Conservation (phyloP, 2,797 vertebrate species). For the Tenualosa ilisha region DNA sequence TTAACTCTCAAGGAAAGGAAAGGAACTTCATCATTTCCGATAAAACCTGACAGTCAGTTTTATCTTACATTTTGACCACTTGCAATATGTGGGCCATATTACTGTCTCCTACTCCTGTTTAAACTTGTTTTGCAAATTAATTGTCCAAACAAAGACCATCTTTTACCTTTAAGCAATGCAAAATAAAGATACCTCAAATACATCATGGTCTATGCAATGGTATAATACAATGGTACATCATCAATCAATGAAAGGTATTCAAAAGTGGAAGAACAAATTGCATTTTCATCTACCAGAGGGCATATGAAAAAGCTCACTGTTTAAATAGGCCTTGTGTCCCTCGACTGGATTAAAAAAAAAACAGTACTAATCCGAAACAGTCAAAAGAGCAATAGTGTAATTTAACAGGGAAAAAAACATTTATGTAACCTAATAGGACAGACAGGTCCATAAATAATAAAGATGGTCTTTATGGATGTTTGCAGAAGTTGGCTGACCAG, state of each 20-base stretch:
- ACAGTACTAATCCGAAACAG: not conserved
- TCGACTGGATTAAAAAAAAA: no score
- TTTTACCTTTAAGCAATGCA: not conserved
- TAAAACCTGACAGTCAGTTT: not conserved
- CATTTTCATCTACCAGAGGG: not conserved
- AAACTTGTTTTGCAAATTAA: not conserved
- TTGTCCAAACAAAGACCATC: slow-evolving; percentile 38
- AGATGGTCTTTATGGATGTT: slow-evolving; percentile 6
- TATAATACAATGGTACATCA: no score
- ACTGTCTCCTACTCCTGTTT: not conserved
- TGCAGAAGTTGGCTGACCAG: not conserved
- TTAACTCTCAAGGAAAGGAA: not conserved
- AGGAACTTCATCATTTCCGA: not conserved
- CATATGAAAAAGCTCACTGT: not conserved
- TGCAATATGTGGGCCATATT: not conserved
- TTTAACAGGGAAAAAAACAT: not conserved
- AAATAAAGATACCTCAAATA: no score
- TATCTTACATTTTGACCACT: not conserved
- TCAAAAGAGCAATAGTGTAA: not conserved
- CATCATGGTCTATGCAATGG: no score
- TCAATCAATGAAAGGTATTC: no score
- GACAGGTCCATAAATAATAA: not conserved
- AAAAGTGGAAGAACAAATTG: not conserved
- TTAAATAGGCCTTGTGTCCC: not conserved
- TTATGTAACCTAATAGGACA: not conserved